Evolutionary conservation across 2,797 vertebrate species (phyloP).

Genomic region (Sarcoramphus papa): DNA sequence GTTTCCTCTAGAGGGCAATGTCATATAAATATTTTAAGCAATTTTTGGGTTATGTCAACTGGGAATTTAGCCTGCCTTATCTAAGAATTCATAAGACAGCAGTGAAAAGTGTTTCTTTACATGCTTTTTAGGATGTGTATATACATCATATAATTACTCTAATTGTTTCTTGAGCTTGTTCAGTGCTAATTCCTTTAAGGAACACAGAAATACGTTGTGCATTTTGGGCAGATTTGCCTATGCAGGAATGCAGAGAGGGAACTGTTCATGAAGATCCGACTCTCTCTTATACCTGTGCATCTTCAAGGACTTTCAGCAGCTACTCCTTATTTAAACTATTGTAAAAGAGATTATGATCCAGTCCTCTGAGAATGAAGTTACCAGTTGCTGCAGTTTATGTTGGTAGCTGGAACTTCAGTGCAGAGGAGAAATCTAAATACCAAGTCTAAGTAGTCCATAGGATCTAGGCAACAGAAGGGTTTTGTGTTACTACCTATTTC

Average conservation of each 20-base stretch:
- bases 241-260: background rate
- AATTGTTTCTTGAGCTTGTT: background rate
- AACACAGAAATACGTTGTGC: background rate
- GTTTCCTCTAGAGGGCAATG: slow-evolving; percentile 75
- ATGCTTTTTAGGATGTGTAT: background rate
- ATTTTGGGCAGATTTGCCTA: background rate
- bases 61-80: background rate
- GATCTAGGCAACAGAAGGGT: background rate
- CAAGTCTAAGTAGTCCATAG: background rate
- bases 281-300: background rate
- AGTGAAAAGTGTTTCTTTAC: background rate
- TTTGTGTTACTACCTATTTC: background rate
- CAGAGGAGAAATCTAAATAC: background rate
- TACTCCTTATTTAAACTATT: background rate
- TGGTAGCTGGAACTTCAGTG: background rate
- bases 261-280: background rate
- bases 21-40: slow-evolving; percentile 65
- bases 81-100: background rate
- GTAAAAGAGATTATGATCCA: background rate
- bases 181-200: background rate
- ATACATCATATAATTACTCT: background rate
- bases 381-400: background rate
- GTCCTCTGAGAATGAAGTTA: background rate
- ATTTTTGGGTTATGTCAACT: background rate
- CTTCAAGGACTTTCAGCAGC: background rate